Base-by-base conservation (phyloP, 1,140 invertebrate genomes). In the Aphaenogaster floridana region DNA sequence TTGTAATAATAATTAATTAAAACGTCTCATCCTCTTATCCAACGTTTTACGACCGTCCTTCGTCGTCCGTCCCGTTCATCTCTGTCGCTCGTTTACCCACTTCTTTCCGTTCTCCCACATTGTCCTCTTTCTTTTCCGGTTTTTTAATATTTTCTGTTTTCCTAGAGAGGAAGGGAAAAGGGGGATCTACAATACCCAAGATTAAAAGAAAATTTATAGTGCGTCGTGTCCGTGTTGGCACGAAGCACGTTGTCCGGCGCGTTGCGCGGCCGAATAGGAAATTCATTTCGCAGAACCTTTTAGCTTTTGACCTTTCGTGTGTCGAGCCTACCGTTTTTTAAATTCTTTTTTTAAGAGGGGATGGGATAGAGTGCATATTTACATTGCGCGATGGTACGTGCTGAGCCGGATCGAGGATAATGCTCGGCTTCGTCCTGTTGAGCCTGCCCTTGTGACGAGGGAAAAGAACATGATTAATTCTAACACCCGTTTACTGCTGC, bases 141-240 rank as follows among this genome's bases (percentile, higher is more conserved):
- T 83, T 69, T 93, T 92, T 89, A 92, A 93, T 93, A 93, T 93
- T 92, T 93, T 93, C 83, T 64, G 87, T 92, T 80, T 80, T 89
- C 76, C 57, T 76, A 63, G 64, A 21, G 64, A 69, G 45, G 66
- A 50, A 48, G 21, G 66, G 21, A 42, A 13, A 69, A 21, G 8
- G 42, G 66, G 21, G 42, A 48, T 86, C 76, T 86, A 90, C 91
- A 91, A 91, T 91, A 79, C 86, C 89, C 81, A 88, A 94, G 93
- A 94, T 94, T 94, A 94, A 94, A 94, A 93, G 92, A 92, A 93
- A 94, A 94, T 94, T 93, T 94, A 93, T 92, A 92, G 91, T 91
- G 90, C 91, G 84, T 92, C 69, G 81, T 71, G 80, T 88, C 63
- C 59, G 48, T 77, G 72, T 34, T 63, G 81, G 50, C 57, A 63